Evolutionary conservation across 1,140 invertebrate genomes (phyloP), one percentile per base, ranked within the genome.

Genomic region (Drosophila kepulauana): DNA sequence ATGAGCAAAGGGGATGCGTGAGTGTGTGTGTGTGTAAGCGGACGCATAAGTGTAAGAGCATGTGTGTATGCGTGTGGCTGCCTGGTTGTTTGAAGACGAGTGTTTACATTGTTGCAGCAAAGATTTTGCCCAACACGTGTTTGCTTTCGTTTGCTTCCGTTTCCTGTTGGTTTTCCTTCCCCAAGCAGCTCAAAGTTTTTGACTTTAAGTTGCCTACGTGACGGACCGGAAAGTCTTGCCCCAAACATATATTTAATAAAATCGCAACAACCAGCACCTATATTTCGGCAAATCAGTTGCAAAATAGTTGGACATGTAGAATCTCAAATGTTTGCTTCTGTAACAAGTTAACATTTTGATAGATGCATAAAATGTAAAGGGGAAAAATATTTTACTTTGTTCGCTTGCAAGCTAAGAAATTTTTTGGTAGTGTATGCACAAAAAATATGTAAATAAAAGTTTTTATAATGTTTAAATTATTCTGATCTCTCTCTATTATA

Each of bases 91-190:
- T 63, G 48, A 52, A 33, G 51, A 62, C 59, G 28, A 65, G 67
- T 79, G 74, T 75, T 84, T 77, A 82, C 84, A 82, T 67, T 86
- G 84, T 88, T 82, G 79, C 84, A 80, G 78, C 79, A 75, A 79
- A 71, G 66, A 78, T 79, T 88, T 88, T 77, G 66, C 62, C 70
- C 79, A 81, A 87, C 82, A 87, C 82, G 82, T 87, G 82, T 88
- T 87, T 84, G 84, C 84, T 64, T 86, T 77, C 76, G 76, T 61
- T 58, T 57, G 67, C 82, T 82, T 86, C 82, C 82, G 79, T 68
- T 81, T 85, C 82, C 79, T 66, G 62, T 51, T 70, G 51, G 67
- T 43, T 63, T 57, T 28, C 71, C 30, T 33, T 43, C 45, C 41
- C 41, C 41, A 38, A 56, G n/a, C 46, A 69, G 38, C 58, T 11